Evolutionary conservation across 2,888 invertebrate species (phyloP).

Genomic region (Azorinus chamasolen): DNA sequence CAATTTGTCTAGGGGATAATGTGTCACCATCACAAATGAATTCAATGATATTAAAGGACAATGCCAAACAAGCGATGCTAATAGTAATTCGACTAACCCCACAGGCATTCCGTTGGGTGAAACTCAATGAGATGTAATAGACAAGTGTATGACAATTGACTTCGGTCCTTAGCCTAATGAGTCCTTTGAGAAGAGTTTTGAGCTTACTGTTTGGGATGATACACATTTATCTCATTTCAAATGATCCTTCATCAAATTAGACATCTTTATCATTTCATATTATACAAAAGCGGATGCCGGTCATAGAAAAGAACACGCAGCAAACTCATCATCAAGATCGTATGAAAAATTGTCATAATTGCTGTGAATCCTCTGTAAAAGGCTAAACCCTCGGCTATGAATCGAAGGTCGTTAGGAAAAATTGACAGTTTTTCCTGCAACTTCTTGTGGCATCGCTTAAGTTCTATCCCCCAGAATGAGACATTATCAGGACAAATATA

Average conservation of each 20-base stretch:
- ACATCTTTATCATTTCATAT: conserved; percentile 34
- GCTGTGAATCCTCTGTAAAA: conserved; percentile 6
- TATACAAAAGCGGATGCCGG: background rate
- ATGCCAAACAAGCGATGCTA: conserved; percentile 58
- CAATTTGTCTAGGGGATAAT: conserved; percentile 33
- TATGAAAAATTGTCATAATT: conserved; percentile 58
- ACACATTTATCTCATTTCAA: conserved; percentile 44
- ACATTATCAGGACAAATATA: conserved; percentile 65
- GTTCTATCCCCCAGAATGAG: conserved; percentile 51
- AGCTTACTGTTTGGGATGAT: conserved; percentile 43
- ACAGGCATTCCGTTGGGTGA: conserved; percentile 49
- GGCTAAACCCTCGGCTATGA: conserved; percentile 36
- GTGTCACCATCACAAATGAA: conserved; percentile 49
- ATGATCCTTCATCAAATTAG: conserved; percentile 36
- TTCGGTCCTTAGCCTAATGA: conserved; percentile 55
- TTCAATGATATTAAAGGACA: conserved; percentile 62
- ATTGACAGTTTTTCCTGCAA: conserved; percentile 59
- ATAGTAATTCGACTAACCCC: conserved; percentile 62
- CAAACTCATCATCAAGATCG: conserved; percentile 13
- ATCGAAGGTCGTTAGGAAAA: conserved; percentile 65
- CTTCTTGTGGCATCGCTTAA: conserved; percentile 58
- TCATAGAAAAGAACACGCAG: background rate
- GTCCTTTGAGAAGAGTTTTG: conserved; percentile 40
- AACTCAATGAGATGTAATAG: conserved; percentile 60
- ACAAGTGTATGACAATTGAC: conserved; percentile 63